Evolutionary conservation across 2,113 vertebrate genomes (phyloP).

Genomic region (Nerophis ophidion): DNA sequence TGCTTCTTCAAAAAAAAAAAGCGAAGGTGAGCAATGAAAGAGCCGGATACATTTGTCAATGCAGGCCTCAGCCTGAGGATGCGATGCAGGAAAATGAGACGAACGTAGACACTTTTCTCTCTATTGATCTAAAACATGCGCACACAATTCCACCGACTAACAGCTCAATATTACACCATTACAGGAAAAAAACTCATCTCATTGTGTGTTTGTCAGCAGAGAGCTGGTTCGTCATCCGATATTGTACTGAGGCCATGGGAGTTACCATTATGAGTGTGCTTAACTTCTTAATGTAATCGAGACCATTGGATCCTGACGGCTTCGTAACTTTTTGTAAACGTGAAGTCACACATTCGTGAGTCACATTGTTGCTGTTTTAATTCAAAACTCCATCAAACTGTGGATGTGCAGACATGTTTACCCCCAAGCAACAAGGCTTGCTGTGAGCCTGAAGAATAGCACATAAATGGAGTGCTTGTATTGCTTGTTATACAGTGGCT

Average conservation of each 20-base stretch:
- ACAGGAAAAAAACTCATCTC: constrained; percentile 22
- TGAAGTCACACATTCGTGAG: no score
- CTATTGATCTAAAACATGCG: constrained; percentile 56
- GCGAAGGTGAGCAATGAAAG: constrained; percentile 33
- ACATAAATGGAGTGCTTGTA: no score
- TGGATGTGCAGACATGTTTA: no score
- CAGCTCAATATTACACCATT: constrained; percentile 47
- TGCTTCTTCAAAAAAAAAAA: constrained; percentile 22
- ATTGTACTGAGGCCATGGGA: neutral
- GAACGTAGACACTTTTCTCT: constrained; percentile 46
- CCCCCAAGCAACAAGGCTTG: no score
- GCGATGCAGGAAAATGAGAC: constrained; percentile 28
- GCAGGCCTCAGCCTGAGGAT: constrained; percentile 48
- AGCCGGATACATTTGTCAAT: constrained; percentile 59
- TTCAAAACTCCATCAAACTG: no score
- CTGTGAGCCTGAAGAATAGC: no score
- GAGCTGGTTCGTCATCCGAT: constrained; percentile 6
- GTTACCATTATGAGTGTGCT: neutral
- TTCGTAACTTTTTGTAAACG: no score
- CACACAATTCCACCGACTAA: constrained; percentile 46
- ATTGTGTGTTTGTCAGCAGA: constrained; percentile 34
- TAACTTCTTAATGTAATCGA: neutral
- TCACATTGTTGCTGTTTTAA: no score
- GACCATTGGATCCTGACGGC: no score
- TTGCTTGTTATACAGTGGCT: no score